These are phyloP conservation scores for Procavia capensis DNA, from an alignment of 2,113 vertebrate genomes.

Conservation along the genomic window DNA sequence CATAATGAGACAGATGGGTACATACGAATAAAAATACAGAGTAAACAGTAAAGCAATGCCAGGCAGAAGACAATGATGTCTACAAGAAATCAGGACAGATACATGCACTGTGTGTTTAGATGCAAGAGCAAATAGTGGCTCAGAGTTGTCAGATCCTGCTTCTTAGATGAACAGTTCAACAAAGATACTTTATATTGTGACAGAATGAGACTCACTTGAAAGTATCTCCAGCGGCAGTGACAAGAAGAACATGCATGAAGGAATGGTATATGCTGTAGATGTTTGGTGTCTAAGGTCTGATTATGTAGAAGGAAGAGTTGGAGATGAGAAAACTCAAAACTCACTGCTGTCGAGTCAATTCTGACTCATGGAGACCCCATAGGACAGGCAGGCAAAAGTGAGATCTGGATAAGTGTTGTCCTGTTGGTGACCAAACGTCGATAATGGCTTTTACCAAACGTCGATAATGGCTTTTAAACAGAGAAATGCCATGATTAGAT, in stretches of 20 bases:
- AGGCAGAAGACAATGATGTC: not conserved
- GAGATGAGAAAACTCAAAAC: too few relatives aligned
- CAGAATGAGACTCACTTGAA: not conserved
- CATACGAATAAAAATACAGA: not conserved
- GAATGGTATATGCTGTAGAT: too few relatives aligned
- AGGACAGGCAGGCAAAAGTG: not conserved
- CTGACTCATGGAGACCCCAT: too few relatives aligned
- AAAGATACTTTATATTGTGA: not conserved
- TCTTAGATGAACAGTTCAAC: not conserved
- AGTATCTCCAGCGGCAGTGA: not conserved
- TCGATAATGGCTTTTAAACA: not conserved
- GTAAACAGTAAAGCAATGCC: not conserved
- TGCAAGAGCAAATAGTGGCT: accelerated
- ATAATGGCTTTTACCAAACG: not conserved
- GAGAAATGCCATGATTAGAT: not conserved
- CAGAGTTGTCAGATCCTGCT: not conserved
- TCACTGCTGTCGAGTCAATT: too few relatives aligned
- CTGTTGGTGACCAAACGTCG: not conserved
- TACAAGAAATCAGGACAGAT: not conserved
- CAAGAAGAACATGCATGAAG: not conserved
- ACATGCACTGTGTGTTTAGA: accelerated
- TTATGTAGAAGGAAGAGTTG: accelerated
- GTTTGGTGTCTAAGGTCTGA: too few relatives aligned
- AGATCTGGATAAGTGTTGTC: not conserved
- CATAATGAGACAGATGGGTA: not conserved